Evolutionary conservation across 2,113 vertebrate species (phyloP), one percentile per base, ranked within the genome.

Genomic region (Lonchura striata): DNA sequence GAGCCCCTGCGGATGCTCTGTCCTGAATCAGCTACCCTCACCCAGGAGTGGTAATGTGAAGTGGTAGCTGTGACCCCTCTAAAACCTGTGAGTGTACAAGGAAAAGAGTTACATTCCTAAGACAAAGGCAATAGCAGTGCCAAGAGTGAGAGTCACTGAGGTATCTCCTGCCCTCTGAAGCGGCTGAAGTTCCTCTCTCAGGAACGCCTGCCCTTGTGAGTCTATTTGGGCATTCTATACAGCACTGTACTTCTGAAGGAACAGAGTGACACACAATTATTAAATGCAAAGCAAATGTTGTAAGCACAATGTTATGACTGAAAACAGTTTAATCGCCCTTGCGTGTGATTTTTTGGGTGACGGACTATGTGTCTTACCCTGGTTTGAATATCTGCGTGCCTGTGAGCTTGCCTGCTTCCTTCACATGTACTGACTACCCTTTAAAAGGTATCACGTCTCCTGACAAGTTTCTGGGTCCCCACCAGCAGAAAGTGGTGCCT

Each of bases 101-200:
- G 53, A 20, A 27, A 46, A 28, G 47, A 14, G 27, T 37, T 37
- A 22, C 0, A 4, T 28, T 57, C 28, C 28, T 2, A 6, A 74
- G 18, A 52, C 4, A 10, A 0, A 3, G 56, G 31, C 30, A 28
- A 22, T 1, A 54, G 52, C 0, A 4, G 11, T 11, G 70, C 52
- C 70, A 49, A 59, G 52, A 64, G 35, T 10, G 50, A 44, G 50
- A 42, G 35, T 2, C 44, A 46, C 44, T 0, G 0, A 25, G 0
- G 1, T 2, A 25, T 44, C 21, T 10, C 25, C 63, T 15, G n/a
- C 14, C 11, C 30, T 61, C 0, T 0, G 42, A 31, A 47, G 44
- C 53, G 60, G n/a, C n/a, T n/a, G n/a, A n/a, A n/a, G n/a, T 28
- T 75, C 16, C 47, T 33, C 50, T 39, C 44, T 21, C 4, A 3